phyloP scores from a whole-genome alignment of 2,113 vertebrate genomes.

The Rhynchomys soricoides region DNA sequence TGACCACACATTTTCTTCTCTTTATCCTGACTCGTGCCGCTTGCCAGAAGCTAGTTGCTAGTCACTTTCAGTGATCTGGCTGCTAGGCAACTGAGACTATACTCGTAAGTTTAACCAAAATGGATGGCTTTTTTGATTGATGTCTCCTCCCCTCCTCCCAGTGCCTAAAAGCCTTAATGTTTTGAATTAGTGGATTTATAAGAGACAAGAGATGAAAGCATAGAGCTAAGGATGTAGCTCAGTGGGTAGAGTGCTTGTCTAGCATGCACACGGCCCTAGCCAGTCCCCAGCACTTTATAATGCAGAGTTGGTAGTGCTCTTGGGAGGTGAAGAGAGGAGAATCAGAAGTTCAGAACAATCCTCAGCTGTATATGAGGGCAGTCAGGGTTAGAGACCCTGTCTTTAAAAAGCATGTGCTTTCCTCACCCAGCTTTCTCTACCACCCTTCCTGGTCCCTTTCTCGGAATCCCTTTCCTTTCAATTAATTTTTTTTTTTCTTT shows the following conservation, averaged over 20 bases:
- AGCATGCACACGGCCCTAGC: not conserved
- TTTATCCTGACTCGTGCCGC: not conserved
- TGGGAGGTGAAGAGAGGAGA: not conserved
- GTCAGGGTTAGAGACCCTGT: not conserved
- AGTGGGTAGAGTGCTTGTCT: not conserved
- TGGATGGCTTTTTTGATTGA: slow-evolving; percentile 24
- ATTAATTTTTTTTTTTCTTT: not conserved
- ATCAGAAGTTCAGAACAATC: not conserved
- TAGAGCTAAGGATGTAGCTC: not conserved
- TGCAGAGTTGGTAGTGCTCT: not conserved
- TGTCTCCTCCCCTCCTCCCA: not conserved
- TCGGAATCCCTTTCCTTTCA: not conserved
- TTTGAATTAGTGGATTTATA: slow-evolving; percentile 43
- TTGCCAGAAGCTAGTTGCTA: slow-evolving; percentile 40
- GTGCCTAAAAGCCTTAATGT: not conserved
- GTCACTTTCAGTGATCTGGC: slow-evolving; percentile 11
- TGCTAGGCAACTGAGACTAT: slow-evolving; percentile 19
- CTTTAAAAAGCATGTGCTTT: not conserved
- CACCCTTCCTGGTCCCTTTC: not conserved
- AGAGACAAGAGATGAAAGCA: slow-evolving; percentile 10
- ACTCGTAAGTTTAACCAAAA: slow-evolving; percentile 18
- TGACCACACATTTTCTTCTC: slow-evolving; percentile 32
- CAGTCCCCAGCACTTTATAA: not conserved
- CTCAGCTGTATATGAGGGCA: not conserved
- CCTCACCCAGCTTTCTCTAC: not conserved